Percentiles rank a stretch among this genome's conserved stretches.
Conservation (phyloP, 2,113 vertebrate species). For the Murina feae region DNA sequence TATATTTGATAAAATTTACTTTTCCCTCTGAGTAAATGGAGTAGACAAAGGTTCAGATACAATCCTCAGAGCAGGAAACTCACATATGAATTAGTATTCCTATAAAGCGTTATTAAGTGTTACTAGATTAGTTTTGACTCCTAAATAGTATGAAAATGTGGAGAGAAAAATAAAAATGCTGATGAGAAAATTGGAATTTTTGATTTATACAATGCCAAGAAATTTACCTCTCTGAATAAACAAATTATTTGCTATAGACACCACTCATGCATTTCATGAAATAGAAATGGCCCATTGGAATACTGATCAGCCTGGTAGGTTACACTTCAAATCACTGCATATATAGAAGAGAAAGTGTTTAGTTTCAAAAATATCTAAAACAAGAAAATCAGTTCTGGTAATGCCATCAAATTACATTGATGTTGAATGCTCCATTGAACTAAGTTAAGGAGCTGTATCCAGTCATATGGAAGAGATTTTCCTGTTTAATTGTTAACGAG, state of each 20-base stretch:
- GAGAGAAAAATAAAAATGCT: neutral
- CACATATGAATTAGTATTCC: neutral
- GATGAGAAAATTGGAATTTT: neutral
- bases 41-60: neutral
- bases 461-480: conserved; percentile 59
- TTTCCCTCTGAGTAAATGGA: neutral
- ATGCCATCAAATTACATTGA: conserved; percentile 20
- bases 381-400: conserved; percentile 12
- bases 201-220: neutral
- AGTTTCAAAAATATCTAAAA: conserved; percentile 15
- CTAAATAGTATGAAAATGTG: neutral
- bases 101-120: neutral
- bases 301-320: neutral
- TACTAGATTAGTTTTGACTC: neutral
- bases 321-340: neutral
- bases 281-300: neutral
- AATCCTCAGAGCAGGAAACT: neutral
- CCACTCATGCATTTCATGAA: neutral
- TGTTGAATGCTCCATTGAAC: conserved; percentile 22
- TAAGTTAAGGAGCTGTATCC: conserved; percentile 21
- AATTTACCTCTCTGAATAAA: neutral
- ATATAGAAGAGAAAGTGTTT: neutral
- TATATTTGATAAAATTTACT: neutral
- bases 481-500: conserved; percentile 28
- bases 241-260: neutral